A percentile compares a stretch with the other conserved stretches of the same genome.
Conservation (phyloP, 2,888 invertebrate species). For the Acrobasis repandana region DNA sequence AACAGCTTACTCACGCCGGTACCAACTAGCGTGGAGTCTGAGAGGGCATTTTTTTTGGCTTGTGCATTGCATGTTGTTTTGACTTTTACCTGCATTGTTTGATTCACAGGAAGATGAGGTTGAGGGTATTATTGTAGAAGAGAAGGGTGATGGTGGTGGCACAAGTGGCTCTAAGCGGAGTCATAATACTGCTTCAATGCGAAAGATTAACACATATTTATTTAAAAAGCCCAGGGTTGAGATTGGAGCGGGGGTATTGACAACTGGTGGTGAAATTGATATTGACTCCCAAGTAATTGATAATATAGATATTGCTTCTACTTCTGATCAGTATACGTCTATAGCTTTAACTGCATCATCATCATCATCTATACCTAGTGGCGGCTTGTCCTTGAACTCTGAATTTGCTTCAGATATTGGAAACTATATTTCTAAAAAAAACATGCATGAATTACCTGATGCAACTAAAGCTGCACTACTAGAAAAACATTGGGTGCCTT, state of each 20-base stretch:
- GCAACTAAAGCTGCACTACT: slow-evolving; percentile 17
- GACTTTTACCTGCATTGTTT: slow-evolving; percentile 17
- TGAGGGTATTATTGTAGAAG: slow-evolving; percentile 18
- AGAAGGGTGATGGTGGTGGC: slow-evolving; percentile 20
- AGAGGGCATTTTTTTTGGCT: slow-evolving; percentile 4
- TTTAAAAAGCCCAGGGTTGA: slow-evolving; percentile 21
- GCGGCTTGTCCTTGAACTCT: slow-evolving; percentile 16
- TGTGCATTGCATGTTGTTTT: slow-evolving; percentile 19
- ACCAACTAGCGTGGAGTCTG: slow-evolving; percentile 4
- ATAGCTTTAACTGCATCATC: slow-evolving; percentile 21
- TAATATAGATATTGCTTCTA: slow-evolving; percentile 21
- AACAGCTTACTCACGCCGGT: slow-evolving; percentile 10
- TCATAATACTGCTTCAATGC: slow-evolving; percentile 19
- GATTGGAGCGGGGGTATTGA: slow-evolving; percentile 19
- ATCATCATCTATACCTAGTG: slow-evolving; percentile 18
- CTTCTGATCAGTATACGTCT: slow-evolving; percentile 22
- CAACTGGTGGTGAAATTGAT: slow-evolving; percentile 22
- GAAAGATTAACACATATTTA: slow-evolving; percentile 20
- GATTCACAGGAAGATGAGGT: slow-evolving; percentile 19
- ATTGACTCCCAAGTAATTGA: slow-evolving; percentile 17
- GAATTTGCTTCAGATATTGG: slow-evolving; percentile 24
- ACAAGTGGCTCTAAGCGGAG: slow-evolving; percentile 23
- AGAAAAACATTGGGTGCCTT: slow-evolving; percentile 25
- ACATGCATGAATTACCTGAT: slow-evolving; percentile 20
- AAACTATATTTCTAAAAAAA: slow-evolving; percentile 21